Percentiles rank a stretch among this genome's conserved stretches.
These are phyloP conservation scores for Zoanthus solanderi DNA, from an alignment of 92 coral and sea anemone species.

Conservation along the genomic window DNA sequence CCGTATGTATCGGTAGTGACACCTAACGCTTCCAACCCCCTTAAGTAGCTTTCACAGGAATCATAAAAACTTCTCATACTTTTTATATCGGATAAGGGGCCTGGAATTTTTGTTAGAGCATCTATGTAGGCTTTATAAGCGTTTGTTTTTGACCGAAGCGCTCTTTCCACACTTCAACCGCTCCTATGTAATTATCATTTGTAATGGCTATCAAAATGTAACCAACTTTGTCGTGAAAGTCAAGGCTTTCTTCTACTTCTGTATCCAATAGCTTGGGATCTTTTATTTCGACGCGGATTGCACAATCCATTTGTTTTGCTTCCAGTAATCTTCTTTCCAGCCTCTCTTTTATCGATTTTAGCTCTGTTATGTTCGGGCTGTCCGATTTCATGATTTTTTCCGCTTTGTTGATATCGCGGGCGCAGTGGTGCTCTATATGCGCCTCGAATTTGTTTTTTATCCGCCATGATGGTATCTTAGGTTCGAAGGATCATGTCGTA, in stretches of 20 bases:
- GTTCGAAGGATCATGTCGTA: conserved; percentile 32
- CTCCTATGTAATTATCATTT: not conserved
- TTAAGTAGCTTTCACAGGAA: conserved; percentile 2
- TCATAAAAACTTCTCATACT: conserved; percentile 9
- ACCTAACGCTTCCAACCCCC: conserved; percentile 10
- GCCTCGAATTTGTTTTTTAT: conserved; percentile 1
- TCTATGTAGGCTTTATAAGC: no score
- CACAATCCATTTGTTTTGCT: conserved; percentile 9
- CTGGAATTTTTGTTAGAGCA: not conserved
- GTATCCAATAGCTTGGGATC: conserved; percentile 5
- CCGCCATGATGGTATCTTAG: not conserved
- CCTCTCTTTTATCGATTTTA: not conserved
- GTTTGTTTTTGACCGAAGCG: not conserved
- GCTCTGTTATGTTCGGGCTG: not conserved
- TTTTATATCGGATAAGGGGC: not conserved
- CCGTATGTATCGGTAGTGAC: conserved; percentile 16
- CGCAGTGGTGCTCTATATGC: conserved; percentile 22
- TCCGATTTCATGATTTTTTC: conserved; percentile 3
- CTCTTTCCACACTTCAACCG: not conserved
- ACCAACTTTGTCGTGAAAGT: not conserved
- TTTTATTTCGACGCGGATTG: not conserved
- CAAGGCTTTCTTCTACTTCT: conserved; percentile 18
- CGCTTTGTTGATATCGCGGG: conserved; percentile 16
- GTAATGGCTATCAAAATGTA: conserved; percentile 20
- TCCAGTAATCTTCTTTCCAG: not conserved